Percentiles rank a stretch among this genome's conserved stretches.
Evolutionary conservation across 2,113 vertebrate species (phyloP).

Genomic region (Microcebus lehilahytsara): DNA sequence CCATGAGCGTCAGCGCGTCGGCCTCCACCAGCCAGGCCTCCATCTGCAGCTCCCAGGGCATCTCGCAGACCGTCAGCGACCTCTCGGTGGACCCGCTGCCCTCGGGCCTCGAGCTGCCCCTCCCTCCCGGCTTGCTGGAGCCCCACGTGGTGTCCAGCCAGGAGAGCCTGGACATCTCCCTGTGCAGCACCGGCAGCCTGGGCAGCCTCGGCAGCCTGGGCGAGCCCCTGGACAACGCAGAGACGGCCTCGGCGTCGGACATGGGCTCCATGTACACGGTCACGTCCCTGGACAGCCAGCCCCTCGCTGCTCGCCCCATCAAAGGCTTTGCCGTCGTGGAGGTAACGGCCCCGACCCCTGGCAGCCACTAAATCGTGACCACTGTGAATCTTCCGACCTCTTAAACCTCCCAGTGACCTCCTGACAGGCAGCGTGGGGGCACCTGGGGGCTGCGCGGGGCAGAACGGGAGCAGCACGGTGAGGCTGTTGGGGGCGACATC

Average conservation of each 20-base stretch:
- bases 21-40: slow-evolving; percentile 96
- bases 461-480: neutral
- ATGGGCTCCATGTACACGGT: slow-evolving; percentile 93
- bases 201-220: slow-evolving; percentile 96
- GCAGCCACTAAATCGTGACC: neutral
- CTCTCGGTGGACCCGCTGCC: slow-evolving; percentile 91
- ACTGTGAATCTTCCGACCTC: neutral
- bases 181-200: slow-evolving; percentile 95
- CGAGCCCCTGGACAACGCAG: slow-evolving; percentile 91
- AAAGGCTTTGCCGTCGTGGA: slow-evolving; percentile 98
- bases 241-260: slow-evolving; percentile 89
- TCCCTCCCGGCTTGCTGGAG: slow-evolving; percentile 87
- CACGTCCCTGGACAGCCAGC: slow-evolving; percentile 91
- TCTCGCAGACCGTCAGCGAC: slow-evolving; percentile 92
- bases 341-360: slow-evolving; percentile 79
- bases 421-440: neutral
- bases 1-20: slow-evolving; percentile 93
- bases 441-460: neutral
- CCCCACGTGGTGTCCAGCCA: slow-evolving; percentile 94
- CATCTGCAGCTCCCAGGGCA: slow-evolving; percentile 94
- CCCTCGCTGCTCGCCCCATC: slow-evolving; percentile 88
- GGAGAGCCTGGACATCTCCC: slow-evolving; percentile 95
- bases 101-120: slow-evolving; percentile 83
- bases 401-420: neutral
- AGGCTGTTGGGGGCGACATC: too few relatives aligned